Percentiles rank a stretch among this genome's conserved stretches.
Conservation (phyloP, 1,140 invertebrate species). For the Ceratitis capitata region DNA sequence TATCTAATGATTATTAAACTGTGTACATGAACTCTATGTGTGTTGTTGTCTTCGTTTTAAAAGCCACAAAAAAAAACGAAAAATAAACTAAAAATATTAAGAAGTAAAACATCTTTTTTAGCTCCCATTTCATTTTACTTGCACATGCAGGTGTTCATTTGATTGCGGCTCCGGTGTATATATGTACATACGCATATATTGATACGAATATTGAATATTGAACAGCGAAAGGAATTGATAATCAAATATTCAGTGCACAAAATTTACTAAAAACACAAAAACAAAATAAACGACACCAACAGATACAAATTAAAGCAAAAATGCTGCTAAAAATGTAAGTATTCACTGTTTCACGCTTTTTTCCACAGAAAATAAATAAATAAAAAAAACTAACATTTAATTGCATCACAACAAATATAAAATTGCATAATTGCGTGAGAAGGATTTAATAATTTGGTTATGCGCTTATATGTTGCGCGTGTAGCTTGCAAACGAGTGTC, state of each 20-base stretch:
- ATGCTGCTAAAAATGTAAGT: slow-evolving; percentile 29
- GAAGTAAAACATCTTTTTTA: background rate
- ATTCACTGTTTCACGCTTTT: no score
- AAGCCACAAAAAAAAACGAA: background rate
- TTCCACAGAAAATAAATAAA: no score
- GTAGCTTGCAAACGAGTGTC: no score
- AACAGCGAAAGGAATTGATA: slow-evolving; percentile 7
- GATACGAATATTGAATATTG: slow-evolving; percentile 30
- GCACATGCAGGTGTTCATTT: slow-evolving; percentile 19
- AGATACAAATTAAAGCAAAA: slow-evolving; percentile 4
- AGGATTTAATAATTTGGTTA: background rate
- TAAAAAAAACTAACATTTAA: background rate
- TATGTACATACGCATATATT: no score
- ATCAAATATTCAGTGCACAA: slow-evolving; percentile 38
- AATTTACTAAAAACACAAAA: background rate
- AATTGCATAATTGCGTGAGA: background rate
- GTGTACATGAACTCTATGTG: slow-evolving; percentile 16
- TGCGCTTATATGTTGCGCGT: no score
- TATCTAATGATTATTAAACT: no score
- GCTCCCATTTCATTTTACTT: slow-evolving; percentile 24
- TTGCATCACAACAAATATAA: background rate
- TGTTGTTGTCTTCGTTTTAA: background rate
- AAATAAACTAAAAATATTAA: background rate
- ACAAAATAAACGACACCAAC: background rate
- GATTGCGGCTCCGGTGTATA: slow-evolving; percentile 21